These are phyloP conservation scores for Sceloporus undulatus DNA, from an alignment of 2,113 vertebrate species.

Conservation along the genomic window DNA sequence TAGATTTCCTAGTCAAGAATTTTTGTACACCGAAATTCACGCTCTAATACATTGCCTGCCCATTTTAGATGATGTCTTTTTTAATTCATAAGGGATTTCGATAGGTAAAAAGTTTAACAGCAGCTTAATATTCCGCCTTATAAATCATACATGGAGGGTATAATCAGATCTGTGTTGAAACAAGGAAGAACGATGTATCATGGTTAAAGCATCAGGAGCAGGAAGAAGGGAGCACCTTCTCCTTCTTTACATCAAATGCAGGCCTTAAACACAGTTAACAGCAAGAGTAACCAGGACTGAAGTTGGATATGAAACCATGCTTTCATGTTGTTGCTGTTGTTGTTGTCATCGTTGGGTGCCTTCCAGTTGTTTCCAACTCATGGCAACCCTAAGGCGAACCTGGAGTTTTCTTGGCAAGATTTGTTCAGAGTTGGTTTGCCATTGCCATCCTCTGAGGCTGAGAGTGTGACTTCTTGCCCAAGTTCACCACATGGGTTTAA, in stretches of 20 bases:
- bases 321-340: neutral
- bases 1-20: constrained; percentile 73
- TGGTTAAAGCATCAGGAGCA: neutral
- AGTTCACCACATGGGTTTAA: no score
- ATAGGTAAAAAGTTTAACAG: neutral
- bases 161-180: neutral
- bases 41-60: constrained; percentile 55
- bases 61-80: constrained; percentile 41
- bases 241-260: neutral
- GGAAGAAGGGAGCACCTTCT: no score
- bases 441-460: no score
- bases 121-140: neutral
- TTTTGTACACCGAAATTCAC: constrained; percentile 64
- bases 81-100: neutral
- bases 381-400: no score
- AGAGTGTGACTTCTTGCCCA: no score
- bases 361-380: no score
- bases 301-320: neutral
- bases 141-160: neutral
- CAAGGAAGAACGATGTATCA: neutral
- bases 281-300: neutral
- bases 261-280: neutral
- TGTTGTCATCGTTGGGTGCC: no score
- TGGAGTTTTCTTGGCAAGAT: no score
- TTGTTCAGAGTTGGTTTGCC: no score